A percentile compares a stretch with the other conserved stretches of the same genome.
Evolutionary conservation across 2,888 invertebrate species (phyloP).

Genomic region (Desoria tigrina): DNA sequence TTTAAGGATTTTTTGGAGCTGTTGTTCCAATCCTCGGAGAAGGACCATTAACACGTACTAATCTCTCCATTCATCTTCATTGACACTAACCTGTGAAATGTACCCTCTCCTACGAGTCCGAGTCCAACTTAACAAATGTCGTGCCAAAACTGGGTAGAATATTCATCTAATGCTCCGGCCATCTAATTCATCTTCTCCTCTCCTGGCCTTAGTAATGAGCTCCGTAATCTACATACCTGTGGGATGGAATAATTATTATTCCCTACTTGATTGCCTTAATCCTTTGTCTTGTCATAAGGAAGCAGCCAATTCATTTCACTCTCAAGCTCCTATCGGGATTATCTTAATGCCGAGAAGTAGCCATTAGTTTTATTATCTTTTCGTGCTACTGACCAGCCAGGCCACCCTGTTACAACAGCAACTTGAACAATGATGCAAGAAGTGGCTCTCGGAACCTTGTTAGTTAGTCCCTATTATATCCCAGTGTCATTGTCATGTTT

Average conservation of each 20-base stretch:
- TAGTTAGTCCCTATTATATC: background rate
- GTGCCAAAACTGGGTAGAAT: slow-evolving; percentile 7
- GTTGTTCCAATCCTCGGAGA: slow-evolving; percentile 10
- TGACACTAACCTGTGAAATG: slow-evolving; percentile 53
- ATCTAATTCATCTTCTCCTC: slow-evolving; percentile 19
- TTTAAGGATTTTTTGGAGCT: slow-evolving; percentile 2
- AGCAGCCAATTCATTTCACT: slow-evolving; percentile 20
- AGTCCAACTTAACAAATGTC: background rate
- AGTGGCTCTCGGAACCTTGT: slow-evolving; percentile 25
- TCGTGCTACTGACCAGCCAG: slow-evolving; percentile 47
- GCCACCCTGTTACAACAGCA: slow-evolving; percentile 42
- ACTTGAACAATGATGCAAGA: slow-evolving; percentile 13
- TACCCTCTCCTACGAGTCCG: slow-evolving; percentile 13
- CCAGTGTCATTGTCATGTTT: slow-evolving; percentile 23
- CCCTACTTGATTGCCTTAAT: slow-evolving; percentile 16
- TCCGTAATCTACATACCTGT: slow-evolving; percentile 32
- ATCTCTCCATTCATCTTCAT: slow-evolving; percentile 54
- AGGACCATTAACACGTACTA: slow-evolving; percentile 53
- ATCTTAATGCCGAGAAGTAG: slow-evolving; percentile 24
- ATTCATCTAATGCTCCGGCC: slow-evolving; percentile 10
- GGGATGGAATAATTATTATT: slow-evolving; percentile 23
- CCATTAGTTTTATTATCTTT: slow-evolving; percentile 48
- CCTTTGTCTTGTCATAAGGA: slow-evolving; percentile 20
- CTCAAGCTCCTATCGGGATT: slow-evolving; percentile 15
- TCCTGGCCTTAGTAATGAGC: slow-evolving; percentile 11